Base-by-base conservation (phyloP, 2,888 invertebrate species). In the Nasonia oneida region DNA sequence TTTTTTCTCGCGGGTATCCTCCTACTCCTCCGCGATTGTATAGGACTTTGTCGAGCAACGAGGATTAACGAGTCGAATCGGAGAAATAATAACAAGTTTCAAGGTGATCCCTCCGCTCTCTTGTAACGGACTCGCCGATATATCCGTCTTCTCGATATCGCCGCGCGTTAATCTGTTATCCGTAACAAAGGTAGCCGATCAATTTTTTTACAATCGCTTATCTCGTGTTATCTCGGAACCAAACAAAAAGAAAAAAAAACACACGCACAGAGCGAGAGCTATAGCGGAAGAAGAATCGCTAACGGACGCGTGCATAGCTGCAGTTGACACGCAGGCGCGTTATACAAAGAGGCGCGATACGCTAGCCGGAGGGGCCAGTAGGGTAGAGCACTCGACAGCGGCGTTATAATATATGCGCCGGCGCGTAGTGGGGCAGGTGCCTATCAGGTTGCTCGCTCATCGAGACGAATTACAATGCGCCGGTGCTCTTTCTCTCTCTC, bases 401-500 rank as follows among this genome's bases (percentile, higher is more conserved):
- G 29, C 47, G 61, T 80, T 81, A 79, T 86, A 57, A 57, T 78
- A 12, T 42, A 42, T 73, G 47, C 23, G 82, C 86, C 87, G 88
- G 87, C 89, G 90, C 84, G 88, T 90, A 90, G 90, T 90, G 91
- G 91, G 90, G 90, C 90, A 89, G 86, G 87, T 87, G 88, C 89
- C 90, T 89, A 91, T 90, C 91, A 91, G 91, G 92, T 91, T 92
- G 91, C 91, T 90, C 92, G 91, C 90, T 89, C 92, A 91, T 91
- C 90, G 91, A 90, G 89, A 92, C 91, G 91, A 91, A 91, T 91
- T 91, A 91, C 92, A 91, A 92, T 92, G 91, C 91, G 89, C 76
- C 84, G 5, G 74, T 74, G 18, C 50, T 50, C 23, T 74, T 12
- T 61, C 23, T 61, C 23, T 23, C 0, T n/a, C 8, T 61, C 57